Evolutionary conservation across 2,113 vertebrate species (phyloP).

Genomic region (Hystrix brachyura): DNA sequence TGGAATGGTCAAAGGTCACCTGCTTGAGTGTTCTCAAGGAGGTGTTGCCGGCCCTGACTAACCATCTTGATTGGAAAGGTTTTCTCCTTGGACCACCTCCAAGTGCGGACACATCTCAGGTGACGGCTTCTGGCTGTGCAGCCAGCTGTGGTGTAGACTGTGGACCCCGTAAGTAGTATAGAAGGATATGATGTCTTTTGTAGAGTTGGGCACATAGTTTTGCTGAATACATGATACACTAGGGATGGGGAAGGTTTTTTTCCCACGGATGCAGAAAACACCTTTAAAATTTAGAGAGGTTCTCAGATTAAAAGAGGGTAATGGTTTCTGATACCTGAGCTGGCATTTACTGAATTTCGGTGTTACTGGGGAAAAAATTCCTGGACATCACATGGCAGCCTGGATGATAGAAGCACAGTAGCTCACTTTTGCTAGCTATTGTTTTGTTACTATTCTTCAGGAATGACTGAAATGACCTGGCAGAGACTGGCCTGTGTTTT

Average conservation of each 20-base stretch:
- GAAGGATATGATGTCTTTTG: slow-evolving; percentile 31
- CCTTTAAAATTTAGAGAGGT: slow-evolving; percentile 11
- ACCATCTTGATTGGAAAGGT: slow-evolving; percentile 26
- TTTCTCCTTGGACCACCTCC: slow-evolving; percentile 23
- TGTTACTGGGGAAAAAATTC: background rate
- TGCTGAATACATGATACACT: background rate
- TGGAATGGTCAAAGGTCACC: slow-evolving; percentile 77
- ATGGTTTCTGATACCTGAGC: slow-evolving; percentile 16
- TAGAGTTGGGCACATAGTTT: background rate
- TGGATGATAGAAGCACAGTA: background rate
- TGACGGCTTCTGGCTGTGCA: slow-evolving; percentile 4
- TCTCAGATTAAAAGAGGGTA: slow-evolving; percentile 25
- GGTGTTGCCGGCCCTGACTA: background rate
- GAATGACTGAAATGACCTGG: background rate
- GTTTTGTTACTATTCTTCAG: background rate
- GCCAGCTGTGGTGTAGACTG: background rate
- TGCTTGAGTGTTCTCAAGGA: slow-evolving; percentile 74
- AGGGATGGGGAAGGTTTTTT: background rate
- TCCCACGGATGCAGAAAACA: background rate
- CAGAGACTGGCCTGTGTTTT: background rate
- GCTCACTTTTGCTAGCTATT: background rate
- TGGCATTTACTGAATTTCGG: background rate
- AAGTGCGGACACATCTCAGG: slow-evolving; percentile 62
- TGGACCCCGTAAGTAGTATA: background rate
- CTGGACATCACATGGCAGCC: background rate